Evolutionary conservation across 2,113 vertebrate genomes (phyloP), one percentile per base, ranked within the genome.

Genomic region (Pollachius pollachius): DNA sequence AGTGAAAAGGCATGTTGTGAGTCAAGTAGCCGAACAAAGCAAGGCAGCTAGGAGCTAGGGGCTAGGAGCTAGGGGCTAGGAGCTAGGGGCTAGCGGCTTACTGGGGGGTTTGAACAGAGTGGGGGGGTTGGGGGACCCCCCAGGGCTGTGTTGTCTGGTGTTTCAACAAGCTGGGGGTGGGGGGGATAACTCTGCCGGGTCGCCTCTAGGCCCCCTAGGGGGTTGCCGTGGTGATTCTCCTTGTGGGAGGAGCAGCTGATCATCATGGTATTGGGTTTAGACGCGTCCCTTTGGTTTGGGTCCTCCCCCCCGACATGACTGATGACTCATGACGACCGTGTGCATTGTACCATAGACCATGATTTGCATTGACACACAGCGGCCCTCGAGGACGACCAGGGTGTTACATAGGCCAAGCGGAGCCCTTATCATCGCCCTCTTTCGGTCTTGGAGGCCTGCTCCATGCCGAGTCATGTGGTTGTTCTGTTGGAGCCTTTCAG

Each of bases 11-110:
- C 75, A 64, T 70, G 59, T 77, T 71, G 71, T 68, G 70, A 56
- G 71, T 84, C 61, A 71, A 69, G 41, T 2, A n/a, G 25, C 41
- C n/a, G 64, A 71, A 83, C 82, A 78, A 76, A 74, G 64, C 63
- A 52, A 56, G 41, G 8, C 54, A 48, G 69, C 60, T 7, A 16
- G 19, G 67, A 58, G 61, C 62, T 5, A 12, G n/a, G 1, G 58
- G 25, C 67, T 59, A 41, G 21, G 59, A 23, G 62, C n/a, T 60
- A 30, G 21, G 57, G 4, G 30, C 30, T 34, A 23, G 52, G 52
- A 34, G 65, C 59, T 60, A 30, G 21, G 57, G 30, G 30, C 30
- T 34, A 23, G 52, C 56, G 34, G 65, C 59, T 23, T 15, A 6
- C 7, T 30, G 8, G 16, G 65, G 34, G 57, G 75, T 76, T 84